These are phyloP conservation scores for Rhabdomys pumilio DNA, from an alignment of 2,797 vertebrate species.

Conservation along the genomic window DNA sequence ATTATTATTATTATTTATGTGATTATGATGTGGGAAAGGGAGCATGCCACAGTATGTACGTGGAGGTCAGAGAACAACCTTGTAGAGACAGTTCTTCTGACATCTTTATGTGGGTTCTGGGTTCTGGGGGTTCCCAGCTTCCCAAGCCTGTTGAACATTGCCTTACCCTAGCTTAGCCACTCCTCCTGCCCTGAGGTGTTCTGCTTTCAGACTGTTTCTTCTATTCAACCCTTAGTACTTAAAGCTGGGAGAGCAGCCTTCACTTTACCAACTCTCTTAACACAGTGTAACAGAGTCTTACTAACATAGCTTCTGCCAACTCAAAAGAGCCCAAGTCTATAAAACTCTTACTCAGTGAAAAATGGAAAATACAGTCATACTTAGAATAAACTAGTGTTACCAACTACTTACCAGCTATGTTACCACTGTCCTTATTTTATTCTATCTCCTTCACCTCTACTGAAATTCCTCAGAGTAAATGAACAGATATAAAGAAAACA, in stretches of 20 bases:
- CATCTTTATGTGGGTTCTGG: background rate
- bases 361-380: background rate
- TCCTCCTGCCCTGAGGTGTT: background rate
- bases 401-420: background rate
- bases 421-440: background rate
- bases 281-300: background rate
- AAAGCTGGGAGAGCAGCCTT: background rate
- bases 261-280: background rate
- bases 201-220: background rate
- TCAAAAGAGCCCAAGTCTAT: conserved; percentile 3
- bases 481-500: background rate
- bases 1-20: background rate
- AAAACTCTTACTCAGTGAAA: background rate
- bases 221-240: background rate
- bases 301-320: background rate
- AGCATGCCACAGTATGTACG: background rate
- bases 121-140: background rate
- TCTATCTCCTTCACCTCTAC: background rate
- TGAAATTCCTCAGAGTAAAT: conserved; percentile 15
- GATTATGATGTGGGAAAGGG: background rate
- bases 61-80: background rate
- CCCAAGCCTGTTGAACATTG: background rate
- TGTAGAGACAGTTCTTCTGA: background rate
- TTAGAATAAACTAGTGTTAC: background rate
- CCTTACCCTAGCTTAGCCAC: background rate